Evolutionary conservation across 1,140 invertebrate genomes (phyloP).

Genomic region (Drosophila sturtevanti): DNA sequence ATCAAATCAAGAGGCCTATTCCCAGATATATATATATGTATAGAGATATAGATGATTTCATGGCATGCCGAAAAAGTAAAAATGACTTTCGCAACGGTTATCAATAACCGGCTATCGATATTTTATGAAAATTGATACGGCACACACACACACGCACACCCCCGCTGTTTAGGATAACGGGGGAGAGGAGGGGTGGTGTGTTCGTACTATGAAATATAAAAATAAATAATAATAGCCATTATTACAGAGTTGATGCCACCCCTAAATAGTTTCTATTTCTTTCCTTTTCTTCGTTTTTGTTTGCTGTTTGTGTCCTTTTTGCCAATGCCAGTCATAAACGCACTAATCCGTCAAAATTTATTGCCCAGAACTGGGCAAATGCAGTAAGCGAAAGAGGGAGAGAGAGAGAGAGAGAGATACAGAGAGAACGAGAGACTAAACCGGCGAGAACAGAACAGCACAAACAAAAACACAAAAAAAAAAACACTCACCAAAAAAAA

Average conservation of each 20-base stretch:
- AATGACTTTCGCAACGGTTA: conserved; percentile 78
- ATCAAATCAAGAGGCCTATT: conserved; percentile 43
- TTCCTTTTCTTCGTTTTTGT: conserved; percentile 1
- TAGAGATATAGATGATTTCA: neutral
- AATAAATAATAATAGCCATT: conserved; percentile 79
- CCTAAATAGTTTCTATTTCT: conserved; percentile 63
- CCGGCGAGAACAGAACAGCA: neutral
- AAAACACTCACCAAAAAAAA: neutral
- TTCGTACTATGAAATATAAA: conserved; percentile 55
- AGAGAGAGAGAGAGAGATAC: neutral
- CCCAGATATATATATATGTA: neutral
- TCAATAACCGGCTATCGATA: conserved; percentile 78
- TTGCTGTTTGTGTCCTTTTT: conserved; percentile 36
- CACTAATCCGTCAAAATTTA: conserved; percentile 81
- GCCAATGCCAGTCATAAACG: conserved; percentile 70
- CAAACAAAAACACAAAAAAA: neutral
- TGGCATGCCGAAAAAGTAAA: conserved; percentile 43
- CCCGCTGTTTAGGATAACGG: neutral
- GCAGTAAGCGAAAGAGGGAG: conserved; percentile 5
- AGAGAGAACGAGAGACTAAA: neutral
- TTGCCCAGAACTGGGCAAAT: conserved; percentile 57
- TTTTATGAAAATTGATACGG: conserved; percentile 79
- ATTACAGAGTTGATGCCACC: conserved; percentile 70
- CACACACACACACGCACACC: conserved; percentile 29
- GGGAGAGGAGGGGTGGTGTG: neutral